Percentiles rank a stretch among this genome's conserved stretches.
Conservation (phyloP, 2,797 vertebrate species). For the Fundulus diaphanus region DNA sequence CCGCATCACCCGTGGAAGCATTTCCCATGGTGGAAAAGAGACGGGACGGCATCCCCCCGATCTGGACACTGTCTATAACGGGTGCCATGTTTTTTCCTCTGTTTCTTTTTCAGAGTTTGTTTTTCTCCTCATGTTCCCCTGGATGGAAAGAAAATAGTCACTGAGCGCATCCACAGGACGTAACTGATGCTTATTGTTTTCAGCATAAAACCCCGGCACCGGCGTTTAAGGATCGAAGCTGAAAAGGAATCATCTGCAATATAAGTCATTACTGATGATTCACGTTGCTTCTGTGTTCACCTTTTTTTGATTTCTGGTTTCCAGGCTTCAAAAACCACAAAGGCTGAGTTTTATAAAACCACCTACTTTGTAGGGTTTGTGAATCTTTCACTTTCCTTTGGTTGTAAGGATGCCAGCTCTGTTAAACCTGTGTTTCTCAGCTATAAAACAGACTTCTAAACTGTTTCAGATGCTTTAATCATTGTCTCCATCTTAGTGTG, state of each 20-base stretch:
- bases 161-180: slow-evolving; percentile 24
- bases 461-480: slow-evolving; percentile 20
- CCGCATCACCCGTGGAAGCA: slow-evolving; percentile 43
- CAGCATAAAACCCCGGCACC: slow-evolving; percentile 1
- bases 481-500: slow-evolving; percentile 8
- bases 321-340: slow-evolving; percentile 9
- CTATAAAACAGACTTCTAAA: slow-evolving; percentile 17
- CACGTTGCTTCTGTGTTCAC: slow-evolving; percentile 10
- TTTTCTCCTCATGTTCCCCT: slow-evolving; percentile 14
- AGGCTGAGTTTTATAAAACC: slow-evolving; percentile 21
- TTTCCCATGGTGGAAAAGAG: slow-evolving; percentile 59
- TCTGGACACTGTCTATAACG: slow-evolving; percentile 31
- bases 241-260: slow-evolving; percentile 53
- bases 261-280: slow-evolving; percentile 39
- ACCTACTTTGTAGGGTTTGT: neutral
- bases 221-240: slow-evolving; percentile 26
- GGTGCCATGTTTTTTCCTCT: slow-evolving; percentile 1
- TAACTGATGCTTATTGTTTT: slow-evolving; percentile 29
- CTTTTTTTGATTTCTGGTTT: slow-evolving; percentile 22
- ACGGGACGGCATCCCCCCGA: slow-evolving; percentile 18
- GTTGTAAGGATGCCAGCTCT: slow-evolving; percentile 12
- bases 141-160: slow-evolving; percentile 1
- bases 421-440: slow-evolving; percentile 1
- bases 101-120: neutral
- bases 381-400: slow-evolving; percentile 5